phyloP scores from a whole-genome alignment of 1,140 invertebrate genomes.

The Caenorhabditis brenneri region DNA sequence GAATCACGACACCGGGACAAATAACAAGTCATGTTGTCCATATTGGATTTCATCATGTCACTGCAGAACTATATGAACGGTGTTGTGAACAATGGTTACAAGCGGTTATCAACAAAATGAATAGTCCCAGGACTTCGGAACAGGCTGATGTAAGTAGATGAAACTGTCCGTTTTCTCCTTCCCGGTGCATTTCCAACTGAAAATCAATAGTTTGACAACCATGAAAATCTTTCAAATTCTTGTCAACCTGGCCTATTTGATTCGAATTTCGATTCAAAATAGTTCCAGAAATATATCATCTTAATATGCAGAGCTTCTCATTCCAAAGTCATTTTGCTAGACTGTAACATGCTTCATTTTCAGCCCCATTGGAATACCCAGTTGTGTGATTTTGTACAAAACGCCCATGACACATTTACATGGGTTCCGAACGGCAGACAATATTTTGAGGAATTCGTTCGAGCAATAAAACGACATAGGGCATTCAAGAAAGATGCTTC shows the following conservation, averaged over 20 bases:
- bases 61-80: conserved; percentile 22
- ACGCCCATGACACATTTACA: not conserved
- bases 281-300: too few relatives aligned
- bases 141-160: not conserved
- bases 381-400: not conserved
- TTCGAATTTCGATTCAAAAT: too few relatives aligned
- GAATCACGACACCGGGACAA: not conserved
- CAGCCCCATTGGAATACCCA: not conserved
- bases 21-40: not conserved
- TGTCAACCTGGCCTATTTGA: too few relatives aligned
- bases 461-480: conserved; percentile 37
- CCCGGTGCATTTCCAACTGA: too few relatives aligned
- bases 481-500: conserved; percentile 19
- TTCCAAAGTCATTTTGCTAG: too few relatives aligned
- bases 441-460: conserved; percentile 39
- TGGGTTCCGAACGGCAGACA: conserved; percentile 17
- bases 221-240: too few relatives aligned
- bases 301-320: too few relatives aligned
- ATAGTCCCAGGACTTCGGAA: not conserved
- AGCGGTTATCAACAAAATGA: conserved; percentile 3
- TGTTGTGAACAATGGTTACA: conserved; percentile 33
- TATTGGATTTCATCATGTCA: conserved; percentile 23
- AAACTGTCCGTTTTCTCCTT: too few relatives aligned
- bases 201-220: not conserved
- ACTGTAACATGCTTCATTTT: too few relatives aligned